Percentiles rank a stretch among this genome's conserved stretches.
Evolutionary conservation across 2,797 vertebrate species (phyloP).

Genomic region (Diplodus sargus): DNA sequence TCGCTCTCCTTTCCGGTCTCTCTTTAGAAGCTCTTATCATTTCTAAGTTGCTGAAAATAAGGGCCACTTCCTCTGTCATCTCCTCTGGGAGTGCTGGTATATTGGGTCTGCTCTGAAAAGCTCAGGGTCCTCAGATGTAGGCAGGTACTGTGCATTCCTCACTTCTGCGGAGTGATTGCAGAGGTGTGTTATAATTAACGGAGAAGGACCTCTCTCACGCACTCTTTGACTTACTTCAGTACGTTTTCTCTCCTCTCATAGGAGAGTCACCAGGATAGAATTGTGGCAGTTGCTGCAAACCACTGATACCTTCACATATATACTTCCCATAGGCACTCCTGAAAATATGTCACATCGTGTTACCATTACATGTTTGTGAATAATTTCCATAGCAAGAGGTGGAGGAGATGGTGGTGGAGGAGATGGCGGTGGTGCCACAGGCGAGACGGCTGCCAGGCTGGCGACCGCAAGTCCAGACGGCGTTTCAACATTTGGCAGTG

Average conservation of each 20-base stretch:
- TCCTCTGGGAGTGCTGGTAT: slow-evolving; percentile 41
- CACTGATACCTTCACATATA: too few species aligned
- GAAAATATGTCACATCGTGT: too few species aligned
- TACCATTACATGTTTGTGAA: too few species aligned
- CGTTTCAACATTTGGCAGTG: too few species aligned
- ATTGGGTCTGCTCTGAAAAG: slow-evolving; percentile 46
- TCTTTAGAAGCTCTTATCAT: slow-evolving; percentile 62
- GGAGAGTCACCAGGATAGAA: background rate
- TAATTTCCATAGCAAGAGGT: too few species aligned
- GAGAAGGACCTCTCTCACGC: slow-evolving; percentile 4
- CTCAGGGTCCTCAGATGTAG: slow-evolving; percentile 49
- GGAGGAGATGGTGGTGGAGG: too few species aligned
- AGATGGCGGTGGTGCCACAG: too few species aligned
- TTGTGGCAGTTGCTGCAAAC: too few species aligned
- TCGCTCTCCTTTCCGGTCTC: slow-evolving; percentile 37
- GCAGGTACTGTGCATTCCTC: slow-evolving; percentile 33
- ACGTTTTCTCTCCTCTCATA: slow-evolving; percentile 16
- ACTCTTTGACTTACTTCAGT: slow-evolving; percentile 16
- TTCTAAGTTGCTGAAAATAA: slow-evolving; percentile 56
- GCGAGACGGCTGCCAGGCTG: too few species aligned
- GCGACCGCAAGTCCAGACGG: too few species aligned
- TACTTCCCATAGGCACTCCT: too few species aligned
- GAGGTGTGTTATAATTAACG: slow-evolving; percentile 51
- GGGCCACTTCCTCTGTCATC: slow-evolving; percentile 46
- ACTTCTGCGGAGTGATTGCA: slow-evolving; percentile 39